Conservation (phyloP, 92 coral and sea anemone genomes). For the Zoanthus sansibaricus region DNA sequence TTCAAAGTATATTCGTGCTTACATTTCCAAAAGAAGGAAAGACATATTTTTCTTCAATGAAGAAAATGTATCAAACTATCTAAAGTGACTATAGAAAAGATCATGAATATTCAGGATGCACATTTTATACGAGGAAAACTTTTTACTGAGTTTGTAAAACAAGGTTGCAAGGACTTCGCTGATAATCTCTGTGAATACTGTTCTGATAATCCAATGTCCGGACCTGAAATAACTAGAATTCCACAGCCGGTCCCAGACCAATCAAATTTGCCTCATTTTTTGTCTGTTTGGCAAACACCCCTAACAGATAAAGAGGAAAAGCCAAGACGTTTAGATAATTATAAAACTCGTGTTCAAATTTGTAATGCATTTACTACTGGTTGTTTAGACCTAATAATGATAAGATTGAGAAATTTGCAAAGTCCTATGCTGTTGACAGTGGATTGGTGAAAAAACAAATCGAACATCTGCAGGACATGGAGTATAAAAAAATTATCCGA, state of each 20-base stretch:
- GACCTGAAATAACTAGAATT: conserved; percentile 43
- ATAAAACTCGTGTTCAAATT: conserved; percentile 22
- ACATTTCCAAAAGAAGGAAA: conserved; percentile 17
- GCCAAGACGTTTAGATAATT: conserved; percentile 25
- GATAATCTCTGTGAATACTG: conserved; percentile 48
- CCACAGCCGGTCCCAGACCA: conserved; percentile 55
- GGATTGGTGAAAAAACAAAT: conserved; percentile 25
- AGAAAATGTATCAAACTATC: conserved; percentile 32
- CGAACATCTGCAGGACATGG: conserved; percentile 32
- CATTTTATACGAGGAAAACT: conserved; percentile 49
- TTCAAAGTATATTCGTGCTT: conserved; percentile 43
- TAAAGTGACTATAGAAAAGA: conserved; percentile 7
- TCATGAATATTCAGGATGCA: not conserved
- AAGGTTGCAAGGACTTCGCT: conserved; percentile 31
- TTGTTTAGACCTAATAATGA: conserved; percentile 38
- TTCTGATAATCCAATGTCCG: conserved; percentile 27
- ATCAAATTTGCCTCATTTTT: conserved; percentile 24
- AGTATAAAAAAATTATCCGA: conserved; percentile 29
- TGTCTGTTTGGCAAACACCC: conserved; percentile 25
- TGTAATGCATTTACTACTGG: conserved; percentile 17
- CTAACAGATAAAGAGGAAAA: conserved; percentile 33
- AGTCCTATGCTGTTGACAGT: conserved; percentile 24
- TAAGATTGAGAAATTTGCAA: conserved; percentile 32
- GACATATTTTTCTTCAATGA: conserved; percentile 46
- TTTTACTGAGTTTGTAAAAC: conserved; percentile 48